A percentile compares a stretch with the other conserved stretches of the same genome.
These are phyloP conservation scores for Atractosteus spatula DNA, from an alignment of 2,113 vertebrate species.

Conservation along the genomic window DNA sequence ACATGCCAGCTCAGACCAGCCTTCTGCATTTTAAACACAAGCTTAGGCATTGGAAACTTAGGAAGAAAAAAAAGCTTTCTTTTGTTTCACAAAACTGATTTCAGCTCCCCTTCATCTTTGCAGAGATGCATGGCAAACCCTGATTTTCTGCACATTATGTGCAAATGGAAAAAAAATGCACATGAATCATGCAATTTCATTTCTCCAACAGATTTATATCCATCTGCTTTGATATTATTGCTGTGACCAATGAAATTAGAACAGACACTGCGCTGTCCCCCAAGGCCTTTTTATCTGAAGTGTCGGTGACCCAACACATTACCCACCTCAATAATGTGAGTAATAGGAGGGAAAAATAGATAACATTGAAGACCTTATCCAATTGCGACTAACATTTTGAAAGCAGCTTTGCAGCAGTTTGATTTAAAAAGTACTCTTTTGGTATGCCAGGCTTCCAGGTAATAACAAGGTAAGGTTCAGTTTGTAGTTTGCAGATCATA, in stretches of 20 bases:
- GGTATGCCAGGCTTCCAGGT: neutral
- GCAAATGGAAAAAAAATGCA: neutral
- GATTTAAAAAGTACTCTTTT: neutral
- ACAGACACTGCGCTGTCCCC: constrained; percentile 10
- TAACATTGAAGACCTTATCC: constrained; percentile 1
- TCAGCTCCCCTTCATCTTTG: neutral
- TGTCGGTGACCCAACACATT: constrained; percentile 8
- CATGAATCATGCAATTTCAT: constrained; percentile 19
- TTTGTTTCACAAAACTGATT: constrained; percentile 4
- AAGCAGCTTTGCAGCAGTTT: constrained; percentile 6
- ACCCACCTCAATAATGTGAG: constrained; percentile 4
- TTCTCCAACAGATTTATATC: constrained; percentile 17
- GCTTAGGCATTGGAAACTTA: too few relatives aligned
- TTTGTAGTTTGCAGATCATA: too few relatives aligned
- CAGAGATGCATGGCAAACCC: neutral
- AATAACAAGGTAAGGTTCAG: neutral
- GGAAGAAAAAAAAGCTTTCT: neutral
- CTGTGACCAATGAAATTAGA: constrained; percentile 18
- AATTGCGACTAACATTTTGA: neutral
- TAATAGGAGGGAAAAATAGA: constrained; percentile 9
- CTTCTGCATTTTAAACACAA: too few relatives aligned
- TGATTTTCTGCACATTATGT: constrained; percentile 8
- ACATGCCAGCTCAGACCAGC: too few relatives aligned
- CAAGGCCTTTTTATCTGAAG: neutral
- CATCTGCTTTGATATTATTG: constrained; percentile 18